Conservation (phyloP, 2,797 vertebrate genomes). For the Salmo trutta region DNA sequence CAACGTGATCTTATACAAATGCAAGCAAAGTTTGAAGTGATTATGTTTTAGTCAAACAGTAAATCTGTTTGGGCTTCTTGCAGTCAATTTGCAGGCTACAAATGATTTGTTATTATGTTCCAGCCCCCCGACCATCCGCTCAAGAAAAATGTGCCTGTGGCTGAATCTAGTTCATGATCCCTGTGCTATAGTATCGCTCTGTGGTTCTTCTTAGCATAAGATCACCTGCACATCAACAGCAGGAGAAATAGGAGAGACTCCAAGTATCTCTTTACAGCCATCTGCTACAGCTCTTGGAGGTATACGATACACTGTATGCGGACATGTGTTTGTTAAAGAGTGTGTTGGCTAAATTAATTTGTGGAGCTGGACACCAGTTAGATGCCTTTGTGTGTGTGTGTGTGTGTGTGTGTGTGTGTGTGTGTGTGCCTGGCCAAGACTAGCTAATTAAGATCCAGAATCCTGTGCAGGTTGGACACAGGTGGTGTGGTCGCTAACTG, state of each 20-base stretch:
- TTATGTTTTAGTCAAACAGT: too few species aligned
- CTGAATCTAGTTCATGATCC: too few species aligned
- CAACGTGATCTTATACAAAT: too few species aligned
- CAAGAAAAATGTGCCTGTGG: too few species aligned
- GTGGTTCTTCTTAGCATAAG: neutral
- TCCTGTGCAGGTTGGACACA: constrained; percentile 22
- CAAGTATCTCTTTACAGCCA: neutral
- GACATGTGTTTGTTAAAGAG: neutral
- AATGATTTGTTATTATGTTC: too few species aligned
- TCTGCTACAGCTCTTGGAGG: neutral
- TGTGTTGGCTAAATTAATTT: neutral
- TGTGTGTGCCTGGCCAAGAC: constrained; percentile 3
- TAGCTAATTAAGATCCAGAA: constrained; percentile 32
- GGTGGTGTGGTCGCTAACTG: constrained; percentile 27
- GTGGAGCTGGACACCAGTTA: neutral
- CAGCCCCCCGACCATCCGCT: too few species aligned
- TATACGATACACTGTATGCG: neutral
- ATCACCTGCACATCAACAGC: neutral
- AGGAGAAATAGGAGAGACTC: neutral
- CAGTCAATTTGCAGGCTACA: too few species aligned
- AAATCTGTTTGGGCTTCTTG: too few species aligned
- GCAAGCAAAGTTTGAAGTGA: too few species aligned
- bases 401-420: neutral
- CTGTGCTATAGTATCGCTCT: too few species aligned
- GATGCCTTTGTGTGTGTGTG: neutral